Evolutionary conservation across 2,888 invertebrate species (phyloP).

Genomic region (Dioctria rufipes): DNA sequence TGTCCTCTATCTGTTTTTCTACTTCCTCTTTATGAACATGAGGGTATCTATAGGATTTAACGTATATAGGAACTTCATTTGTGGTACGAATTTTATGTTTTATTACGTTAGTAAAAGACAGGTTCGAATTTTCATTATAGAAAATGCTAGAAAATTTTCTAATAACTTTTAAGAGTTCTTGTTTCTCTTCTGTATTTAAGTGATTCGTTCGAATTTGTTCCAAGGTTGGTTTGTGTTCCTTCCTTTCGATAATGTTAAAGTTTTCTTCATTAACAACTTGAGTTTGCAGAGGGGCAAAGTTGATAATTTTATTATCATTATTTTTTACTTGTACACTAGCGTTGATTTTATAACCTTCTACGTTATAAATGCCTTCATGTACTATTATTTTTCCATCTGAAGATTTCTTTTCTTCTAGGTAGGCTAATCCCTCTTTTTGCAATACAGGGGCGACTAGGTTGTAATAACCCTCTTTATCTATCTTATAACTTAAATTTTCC

Average conservation of each 20-base stretch:
- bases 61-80: neutral
- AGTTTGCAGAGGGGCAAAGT: neutral
- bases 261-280: conserved; percentile 3
- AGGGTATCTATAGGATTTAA: conserved; percentile 6
- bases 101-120: neutral
- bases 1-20: no score
- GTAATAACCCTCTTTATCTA: conserved; percentile 1
- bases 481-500: conserved; percentile 1
- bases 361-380: conserved; percentile 19
- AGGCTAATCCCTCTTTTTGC: conserved; percentile 11
- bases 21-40: neutral
- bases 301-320: neutral
- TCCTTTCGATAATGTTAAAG: conserved; percentile 5
- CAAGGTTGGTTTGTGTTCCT: neutral
- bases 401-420: conserved; percentile 1
- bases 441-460: neutral
- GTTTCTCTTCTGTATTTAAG: conserved; percentile 1
- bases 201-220: neutral
- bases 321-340: neutral
- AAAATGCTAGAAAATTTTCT: neutral
- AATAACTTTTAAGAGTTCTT: neutral
- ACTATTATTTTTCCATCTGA: conserved; percentile 15
- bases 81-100: conserved; percentile 5
- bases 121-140: neutral
- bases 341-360: conserved; percentile 5